Evolutionary conservation across 2,113 vertebrate genomes (phyloP).

Genomic region (Microcebus tavaratra): DNA sequence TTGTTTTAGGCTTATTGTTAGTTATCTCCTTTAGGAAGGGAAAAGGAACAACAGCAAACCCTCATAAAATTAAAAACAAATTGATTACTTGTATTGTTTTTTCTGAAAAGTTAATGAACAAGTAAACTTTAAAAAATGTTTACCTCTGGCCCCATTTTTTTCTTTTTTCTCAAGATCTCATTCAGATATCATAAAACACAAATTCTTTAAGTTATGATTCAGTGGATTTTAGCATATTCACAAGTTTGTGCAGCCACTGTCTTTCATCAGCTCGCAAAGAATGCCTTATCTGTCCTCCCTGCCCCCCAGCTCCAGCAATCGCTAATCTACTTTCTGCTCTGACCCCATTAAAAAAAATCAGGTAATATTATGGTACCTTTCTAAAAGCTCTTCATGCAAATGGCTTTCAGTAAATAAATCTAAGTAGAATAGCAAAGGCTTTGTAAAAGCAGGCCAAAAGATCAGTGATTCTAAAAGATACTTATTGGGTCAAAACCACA

Average conservation of each 20-base stretch:
- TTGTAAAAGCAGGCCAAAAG: background rate
- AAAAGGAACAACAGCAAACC: background rate
- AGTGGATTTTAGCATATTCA: background rate
- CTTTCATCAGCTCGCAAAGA: background rate
- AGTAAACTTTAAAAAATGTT: background rate
- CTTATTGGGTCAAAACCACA: background rate
- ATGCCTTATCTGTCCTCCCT: fast-evolving
- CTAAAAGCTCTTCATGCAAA: background rate
- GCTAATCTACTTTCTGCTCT: background rate
- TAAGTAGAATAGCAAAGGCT: background rate
- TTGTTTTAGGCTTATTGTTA: background rate
- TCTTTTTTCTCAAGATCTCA: background rate
- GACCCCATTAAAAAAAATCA: background rate
- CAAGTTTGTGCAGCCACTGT: too few relatives aligned
- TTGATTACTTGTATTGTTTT: background rate
- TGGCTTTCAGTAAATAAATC: constrained; percentile 20
- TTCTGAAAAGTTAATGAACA: background rate
- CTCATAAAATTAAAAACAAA: background rate
- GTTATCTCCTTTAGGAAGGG: background rate
- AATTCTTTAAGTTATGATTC: background rate
- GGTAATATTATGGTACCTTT: background rate
- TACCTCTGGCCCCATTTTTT: background rate
- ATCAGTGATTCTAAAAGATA: background rate
- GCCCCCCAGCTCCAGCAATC: too few relatives aligned
- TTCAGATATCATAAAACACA: background rate